These are phyloP conservation scores for Psephotus haematonotus DNA, from an alignment of 2,113 vertebrate genomes.

Conservation along the genomic window DNA sequence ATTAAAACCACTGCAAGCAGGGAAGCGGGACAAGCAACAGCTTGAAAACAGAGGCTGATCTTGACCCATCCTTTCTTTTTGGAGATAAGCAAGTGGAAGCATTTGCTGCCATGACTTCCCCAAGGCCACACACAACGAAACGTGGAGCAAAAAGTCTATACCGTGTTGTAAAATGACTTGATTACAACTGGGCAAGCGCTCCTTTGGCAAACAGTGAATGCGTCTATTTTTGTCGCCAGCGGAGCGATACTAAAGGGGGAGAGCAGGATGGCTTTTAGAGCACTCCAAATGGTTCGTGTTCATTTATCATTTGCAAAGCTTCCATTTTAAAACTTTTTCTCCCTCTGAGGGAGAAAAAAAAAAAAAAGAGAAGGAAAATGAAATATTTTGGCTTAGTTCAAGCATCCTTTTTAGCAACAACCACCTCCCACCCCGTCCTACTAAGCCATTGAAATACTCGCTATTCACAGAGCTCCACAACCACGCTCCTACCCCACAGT, in stretches of 20 bases:
- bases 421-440: not conserved
- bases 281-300: not conserved
- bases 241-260: not conserved
- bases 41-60: not conserved
- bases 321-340: constrained; percentile 4
- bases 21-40: not conserved
- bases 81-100: not conserved
- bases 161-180: not conserved
- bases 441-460: not conserved
- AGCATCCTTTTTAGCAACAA: not conserved
- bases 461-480: not conserved
- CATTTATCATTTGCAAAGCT: constrained; percentile 3
- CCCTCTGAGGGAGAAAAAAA: not conserved
- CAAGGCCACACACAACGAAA: not conserved
- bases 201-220: constrained; percentile 39
- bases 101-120: not conserved
- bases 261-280: not conserved
- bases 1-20: not conserved
- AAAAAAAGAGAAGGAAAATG: not conserved
- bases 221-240: not conserved
- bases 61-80: not conserved
- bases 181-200: constrained; percentile 38
- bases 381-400: constrained; percentile 31
- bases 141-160: not conserved
- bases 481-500: not conserved